phyloP scores from a whole-genome alignment of 1,140 invertebrate species.

The Venturia canescens region DNA sequence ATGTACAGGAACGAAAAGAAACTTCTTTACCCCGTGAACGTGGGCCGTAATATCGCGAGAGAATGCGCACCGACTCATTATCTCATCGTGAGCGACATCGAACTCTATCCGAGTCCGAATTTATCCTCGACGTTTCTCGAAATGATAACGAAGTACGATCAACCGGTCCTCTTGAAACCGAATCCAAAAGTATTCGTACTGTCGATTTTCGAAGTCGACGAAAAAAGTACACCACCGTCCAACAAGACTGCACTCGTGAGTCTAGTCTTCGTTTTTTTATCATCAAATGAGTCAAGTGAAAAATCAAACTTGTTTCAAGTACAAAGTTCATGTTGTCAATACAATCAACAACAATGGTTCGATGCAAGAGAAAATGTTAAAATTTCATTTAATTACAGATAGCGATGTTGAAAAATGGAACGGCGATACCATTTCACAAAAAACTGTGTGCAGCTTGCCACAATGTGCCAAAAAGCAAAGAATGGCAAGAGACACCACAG shows the following conservation, averaged over 20 bases:
- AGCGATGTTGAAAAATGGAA: conserved; percentile 85
- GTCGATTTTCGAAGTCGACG: conserved; percentile 90
- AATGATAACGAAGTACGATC: conserved; percentile 86
- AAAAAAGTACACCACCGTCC: conserved; percentile 82
- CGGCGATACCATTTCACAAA: conserved; percentile 94
- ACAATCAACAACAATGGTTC: too few relatives aligned
- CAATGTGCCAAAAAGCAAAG: conserved; percentile 89
- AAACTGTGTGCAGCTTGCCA: conserved; percentile 93
- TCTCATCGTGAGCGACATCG: conserved; percentile 91
- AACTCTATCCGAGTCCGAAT: conserved; percentile 90
- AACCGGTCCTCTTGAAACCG: conserved; percentile 80
- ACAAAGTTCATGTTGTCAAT: too few relatives aligned
- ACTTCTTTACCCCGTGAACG: conserved; percentile 91
- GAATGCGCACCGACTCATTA: conserved; percentile 89
- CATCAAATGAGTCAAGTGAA: too few relatives aligned
- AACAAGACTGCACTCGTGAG: conserved; percentile 84
- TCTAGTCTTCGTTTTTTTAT: background rate
- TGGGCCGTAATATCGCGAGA: conserved; percentile 90
- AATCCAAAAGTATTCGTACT: conserved; percentile 89
- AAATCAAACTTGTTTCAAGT: too few relatives aligned
- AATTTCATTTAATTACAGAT: conserved; percentile 71
- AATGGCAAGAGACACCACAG: conserved; percentile 86
- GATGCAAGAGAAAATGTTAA: too few relatives aligned
- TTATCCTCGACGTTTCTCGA: conserved; percentile 86
- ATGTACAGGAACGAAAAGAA: conserved; percentile 89